Evolutionary conservation across 2,797 vertebrate species (phyloP), one percentile per base, ranked within the genome.

Genomic region (Agapornis canus): DNA sequence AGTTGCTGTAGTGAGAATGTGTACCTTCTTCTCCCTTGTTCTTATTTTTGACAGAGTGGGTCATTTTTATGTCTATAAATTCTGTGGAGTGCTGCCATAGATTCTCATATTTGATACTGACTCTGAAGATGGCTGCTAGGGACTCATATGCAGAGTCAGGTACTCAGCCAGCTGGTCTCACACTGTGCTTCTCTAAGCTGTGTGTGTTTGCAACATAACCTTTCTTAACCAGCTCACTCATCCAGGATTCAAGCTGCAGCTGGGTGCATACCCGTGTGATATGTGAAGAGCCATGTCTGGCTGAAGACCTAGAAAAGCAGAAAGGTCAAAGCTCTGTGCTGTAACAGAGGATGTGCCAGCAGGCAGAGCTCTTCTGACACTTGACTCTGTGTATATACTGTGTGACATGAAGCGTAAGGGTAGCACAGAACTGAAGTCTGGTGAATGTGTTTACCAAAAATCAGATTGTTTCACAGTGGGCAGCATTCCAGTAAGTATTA

Each of bases 261-360:
- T 89, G 42, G 11, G 35, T 47, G 17, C 0, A 0, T 59, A 15
- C 49, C 42, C 4, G 0, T 37, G 59, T 1, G 2, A 40, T 54
- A 49, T 72, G 63, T 72, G 63, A 27, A 18, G 16, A 23, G 22
- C 68, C 32, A 2, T 6, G 21, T 42, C 69, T 83, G 80, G 42
- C 37, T 83, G 79, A 20, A 90, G 52, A 56, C 31, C 11, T 11
- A 22, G 52, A 57, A 73, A 80, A 47, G 51, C 71, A 77, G 72
- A 37, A 85, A 23, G 35, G 86, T 64, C 52, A 27, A 35, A 57
- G 49, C 54, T 54, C 42, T 65, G 61, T 57, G 42, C 80, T 27
- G 5, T 31, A 71, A 17, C 20, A 42, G 40, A 60, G 69, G 61
- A 27, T 25, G 17, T 89, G 59, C 35, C 80, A 61, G 80, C 65